Evolutionary conservation across 2,888 invertebrate genomes (phyloP).

Genomic region (Drosophila barbarae): DNA sequence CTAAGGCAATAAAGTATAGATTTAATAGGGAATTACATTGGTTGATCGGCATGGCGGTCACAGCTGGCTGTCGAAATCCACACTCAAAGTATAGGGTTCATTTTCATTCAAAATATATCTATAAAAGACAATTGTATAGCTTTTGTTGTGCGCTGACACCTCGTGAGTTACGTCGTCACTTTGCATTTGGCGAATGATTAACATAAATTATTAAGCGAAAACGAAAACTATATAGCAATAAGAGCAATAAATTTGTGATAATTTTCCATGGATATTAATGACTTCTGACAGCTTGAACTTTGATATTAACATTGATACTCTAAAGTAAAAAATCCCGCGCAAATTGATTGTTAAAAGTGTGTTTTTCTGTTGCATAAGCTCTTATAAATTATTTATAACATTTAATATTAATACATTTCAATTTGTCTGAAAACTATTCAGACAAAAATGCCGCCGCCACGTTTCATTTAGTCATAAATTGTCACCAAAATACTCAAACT

Average conservation of each 20-base stretch:
- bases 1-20: constrained; percentile 46
- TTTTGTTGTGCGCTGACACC: constrained; percentile 47
- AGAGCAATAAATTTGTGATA: constrained; percentile 13
- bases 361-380: constrained; percentile 29
- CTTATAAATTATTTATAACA: constrained; percentile 53
- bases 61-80: constrained; percentile 11
- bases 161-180: constrained; percentile 50
- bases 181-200: constrained; percentile 58
- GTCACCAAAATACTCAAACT: constrained; percentile 36
- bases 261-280: constrained; percentile 49
- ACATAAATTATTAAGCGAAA: constrained; percentile 57
- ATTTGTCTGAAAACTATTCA: constrained; percentile 58
- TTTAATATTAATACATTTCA: constrained; percentile 68
- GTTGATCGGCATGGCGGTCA: constrained; percentile 9
- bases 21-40: constrained; percentile 41
- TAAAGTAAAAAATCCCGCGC: constrained; percentile 3
- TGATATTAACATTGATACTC: constrained; percentile 33
- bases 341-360: constrained; percentile 16
- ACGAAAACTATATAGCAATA: constrained; percentile 11
- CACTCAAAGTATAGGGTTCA: background rate
- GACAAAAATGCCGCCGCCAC: constrained; percentile 38
- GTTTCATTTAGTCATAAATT: constrained; percentile 39
- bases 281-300: constrained; percentile 49
- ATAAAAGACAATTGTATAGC: constrained; percentile 32
- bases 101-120: constrained; percentile 28